Evolutionary conservation across 2,888 invertebrate species (phyloP).

Genomic region (Tridacna gigas): DNA sequence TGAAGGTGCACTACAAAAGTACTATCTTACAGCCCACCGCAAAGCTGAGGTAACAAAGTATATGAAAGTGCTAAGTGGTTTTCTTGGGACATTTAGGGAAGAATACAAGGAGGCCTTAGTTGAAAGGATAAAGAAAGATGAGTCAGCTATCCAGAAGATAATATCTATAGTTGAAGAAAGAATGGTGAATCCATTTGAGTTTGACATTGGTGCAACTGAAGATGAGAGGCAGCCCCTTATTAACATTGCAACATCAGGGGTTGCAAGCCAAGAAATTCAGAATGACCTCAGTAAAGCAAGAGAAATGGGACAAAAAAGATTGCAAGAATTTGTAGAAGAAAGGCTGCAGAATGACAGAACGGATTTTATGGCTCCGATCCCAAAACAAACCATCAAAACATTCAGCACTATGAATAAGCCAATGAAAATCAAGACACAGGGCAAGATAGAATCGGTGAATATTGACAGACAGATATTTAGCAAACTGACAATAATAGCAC

Average conservation of each 20-base stretch:
- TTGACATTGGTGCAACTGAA: conserved; percentile 28
- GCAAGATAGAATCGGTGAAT: too few relatives aligned
- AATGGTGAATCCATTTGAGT: conserved; percentile 36
- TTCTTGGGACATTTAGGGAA: neutral
- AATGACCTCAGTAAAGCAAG: conserved; percentile 11
- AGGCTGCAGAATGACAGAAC: too few relatives aligned
- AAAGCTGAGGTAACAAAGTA: conserved; percentile 34
- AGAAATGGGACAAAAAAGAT: conserved; percentile 3
- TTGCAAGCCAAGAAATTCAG: neutral
- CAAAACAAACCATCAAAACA: too few relatives aligned
- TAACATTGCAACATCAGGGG: conserved; percentile 37
- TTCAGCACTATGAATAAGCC: too few relatives aligned
- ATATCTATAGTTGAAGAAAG: conserved; percentile 20
- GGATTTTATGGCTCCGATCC: too few relatives aligned
- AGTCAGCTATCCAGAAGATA: conserved; percentile 10
- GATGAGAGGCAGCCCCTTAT: conserved; percentile 32
- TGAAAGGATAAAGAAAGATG: conserved; percentile 16
- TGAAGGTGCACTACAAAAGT: conserved; percentile 34
- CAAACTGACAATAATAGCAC: too few relatives aligned
- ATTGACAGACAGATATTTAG: too few relatives aligned
- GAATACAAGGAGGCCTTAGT: conserved; percentile 25
- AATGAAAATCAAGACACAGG: too few relatives aligned
- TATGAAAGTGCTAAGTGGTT: conserved; percentile 22
- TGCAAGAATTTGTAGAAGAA: conserved; percentile 13
- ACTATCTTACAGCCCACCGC: too few relatives aligned